Evolutionary conservation across 2,888 invertebrate genomes (phyloP), one percentile per base, ranked within the genome.

Genomic region (Plemyria rubiginata): DNA sequence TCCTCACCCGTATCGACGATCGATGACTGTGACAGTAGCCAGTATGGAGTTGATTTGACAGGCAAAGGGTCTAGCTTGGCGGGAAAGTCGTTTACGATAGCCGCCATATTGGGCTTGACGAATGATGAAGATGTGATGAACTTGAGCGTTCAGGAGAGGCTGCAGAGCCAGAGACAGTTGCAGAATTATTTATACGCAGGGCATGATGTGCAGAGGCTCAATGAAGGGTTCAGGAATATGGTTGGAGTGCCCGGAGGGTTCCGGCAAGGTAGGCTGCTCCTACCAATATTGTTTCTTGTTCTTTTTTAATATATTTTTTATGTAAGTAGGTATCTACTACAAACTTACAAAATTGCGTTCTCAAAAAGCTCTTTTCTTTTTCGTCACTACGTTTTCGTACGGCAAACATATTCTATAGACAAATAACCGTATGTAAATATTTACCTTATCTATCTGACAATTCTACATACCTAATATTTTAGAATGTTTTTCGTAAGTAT

Each of bases 51-150:
- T 1, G 92, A 92, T 63, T 76, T 92, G 71, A 88, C 88, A 0
- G 92, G 90, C 0, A 92, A 92, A 72, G 81, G 81, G 0, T 90
- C 90, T 0, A 86, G 82, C 79, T 85, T 92, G 67, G 88, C 83
- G 45, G 94, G 95, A 46, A 96, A 96, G 78, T 96, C 97, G 6
- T 98, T 98, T 77, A 97, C 97, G 28, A 98, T 98, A 73, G 97
- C 97, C 68, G 97, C 97, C 67, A 97, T 97, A 76, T 94, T 98
- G 74, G 97, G 97, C 0, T 84, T 97, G 68, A 95, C 96, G 60
- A 94, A 90, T 50, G 72, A 82, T 0, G 91, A 91, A 6, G 90
- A 92, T 75, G 92, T 87, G 5, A 94, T 94, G 84, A 94, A 94
- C 62, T 72, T 94, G 55, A 94, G 94, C 69, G 94, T 94, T 0